Base-by-base conservation (phyloP, 2,113 vertebrate species). In the Chrysochloris asiatica region DNA sequence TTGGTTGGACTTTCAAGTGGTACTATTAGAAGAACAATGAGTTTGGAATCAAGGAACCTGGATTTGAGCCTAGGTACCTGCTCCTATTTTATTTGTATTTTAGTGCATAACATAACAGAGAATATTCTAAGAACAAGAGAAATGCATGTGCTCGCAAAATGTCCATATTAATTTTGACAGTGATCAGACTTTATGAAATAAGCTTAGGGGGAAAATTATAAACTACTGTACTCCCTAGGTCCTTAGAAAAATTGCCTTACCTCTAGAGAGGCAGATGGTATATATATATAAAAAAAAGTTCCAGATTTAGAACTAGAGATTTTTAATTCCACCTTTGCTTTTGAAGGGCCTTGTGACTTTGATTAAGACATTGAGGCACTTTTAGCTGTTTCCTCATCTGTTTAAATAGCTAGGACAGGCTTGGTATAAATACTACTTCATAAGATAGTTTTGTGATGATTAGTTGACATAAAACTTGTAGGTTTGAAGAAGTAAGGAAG, bases 371-470 rank as follows among this genome's bases (percentile, higher is more conserved):
- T 24, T 2, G 16, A 61, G 43, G 12, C 8, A 43, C 11, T n/a
- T 59, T 72, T 38, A 28, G 36, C 1, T 16, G 9, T 16, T 26
- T 56, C 30, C 41, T 75, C 5, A 9, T 38, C 45, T 22, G 10
- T 48, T 76, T 21, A 30, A 30, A 28, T 45, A 22, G 5, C 47
- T 8, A 43, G 0, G 12, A 6, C 1, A 0, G 43, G 36, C 11
- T 30, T 4, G 8, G 10, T 8, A 0, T 17, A 9, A 11, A 1
- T 9, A 47, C 6, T 4, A 1, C 33, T 16, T 36, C 21, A 63
- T 13, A 9, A 36, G 80, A 10, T 36, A 24, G 6, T 4, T 30
- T 6, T 43, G 28, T 41, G 24, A 38, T 41, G 75, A 71, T 30
- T 59, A 19, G 5, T 2, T 41, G 8, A 22, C 61, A 1, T 36